Conservation (phyloP, 1,140 invertebrate species). For the Druon quercuslanigerum region DNA sequence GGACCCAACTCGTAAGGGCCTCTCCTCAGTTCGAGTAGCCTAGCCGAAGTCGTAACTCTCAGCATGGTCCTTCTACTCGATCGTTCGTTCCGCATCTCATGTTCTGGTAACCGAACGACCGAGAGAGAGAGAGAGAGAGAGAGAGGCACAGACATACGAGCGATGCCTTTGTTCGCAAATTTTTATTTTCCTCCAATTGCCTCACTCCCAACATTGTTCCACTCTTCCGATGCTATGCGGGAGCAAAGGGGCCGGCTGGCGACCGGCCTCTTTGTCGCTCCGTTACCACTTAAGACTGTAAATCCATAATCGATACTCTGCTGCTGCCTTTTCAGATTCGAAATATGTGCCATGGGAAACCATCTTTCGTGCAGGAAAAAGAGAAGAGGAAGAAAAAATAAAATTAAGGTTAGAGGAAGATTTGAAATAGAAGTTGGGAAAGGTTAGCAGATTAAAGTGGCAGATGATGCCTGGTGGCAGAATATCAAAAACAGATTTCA, state of each 20-base stretch:
- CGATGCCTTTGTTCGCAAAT: conserved; percentile 15
- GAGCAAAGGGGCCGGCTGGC: conserved; percentile 9
- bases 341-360: too few relatives aligned
- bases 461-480: too few relatives aligned
- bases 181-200: conserved; percentile 13
- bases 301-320: not conserved
- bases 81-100: conserved; percentile 17
- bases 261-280: not conserved
- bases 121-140: conserved; percentile 19
- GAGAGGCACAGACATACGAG: not conserved
- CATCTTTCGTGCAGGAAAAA: too few relatives aligned
- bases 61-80: conserved; percentile 14
- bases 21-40: not conserved
- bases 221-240: not conserved
- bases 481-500: too few relatives aligned
- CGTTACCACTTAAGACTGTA: not conserved
- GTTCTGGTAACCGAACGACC: not conserved
- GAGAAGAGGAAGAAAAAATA: too few relatives aligned
- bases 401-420: too few relatives aligned
- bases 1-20: conserved; percentile 12
- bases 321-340: too few relatives aligned
- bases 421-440: too few relatives aligned
- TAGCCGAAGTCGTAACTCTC: conserved; percentile 30
- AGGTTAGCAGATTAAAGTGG: too few relatives aligned
- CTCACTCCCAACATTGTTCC: not conserved